phyloP scores from a whole-genome alignment of 2,113 vertebrate species.

The Tupaia tana region DNA sequence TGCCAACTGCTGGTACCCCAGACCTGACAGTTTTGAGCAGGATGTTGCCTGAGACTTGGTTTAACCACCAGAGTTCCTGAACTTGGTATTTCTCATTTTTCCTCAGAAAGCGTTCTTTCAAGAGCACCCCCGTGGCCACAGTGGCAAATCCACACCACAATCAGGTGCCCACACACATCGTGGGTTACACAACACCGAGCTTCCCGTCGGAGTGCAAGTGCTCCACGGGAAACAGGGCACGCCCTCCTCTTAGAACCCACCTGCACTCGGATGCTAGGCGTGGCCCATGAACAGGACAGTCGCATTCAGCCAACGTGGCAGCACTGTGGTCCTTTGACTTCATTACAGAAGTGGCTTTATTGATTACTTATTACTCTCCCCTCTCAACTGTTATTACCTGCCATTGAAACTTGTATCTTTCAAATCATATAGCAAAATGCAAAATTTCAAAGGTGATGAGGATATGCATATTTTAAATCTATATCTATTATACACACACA shows the following conservation, averaged over 20 bases:
- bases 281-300: neutral
- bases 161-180: constrained; percentile 11
- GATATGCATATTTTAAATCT: neutral
- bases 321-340: neutral
- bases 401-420: neutral
- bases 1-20: no score
- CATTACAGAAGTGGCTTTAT: constrained; percentile 25
- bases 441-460: neutral
- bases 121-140: neutral
- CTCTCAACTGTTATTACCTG: constrained; percentile 37
- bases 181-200: neutral
- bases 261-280: no score
- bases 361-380: neutral
- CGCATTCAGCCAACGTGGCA: neutral
- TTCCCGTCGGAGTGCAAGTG: neutral
- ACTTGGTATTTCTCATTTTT: constrained; percentile 32
- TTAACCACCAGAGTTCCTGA: neutral
- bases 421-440: neutral
- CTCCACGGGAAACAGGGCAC: neutral
- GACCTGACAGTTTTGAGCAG: neutral
- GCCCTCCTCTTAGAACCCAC: neutral
- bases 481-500: neutral
- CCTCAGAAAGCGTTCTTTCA: neutral
- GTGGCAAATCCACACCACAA: neutral
- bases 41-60: neutral